Base-by-base conservation (phyloP, 2,888 invertebrate genomes). In the Lithosia quadra region DNA sequence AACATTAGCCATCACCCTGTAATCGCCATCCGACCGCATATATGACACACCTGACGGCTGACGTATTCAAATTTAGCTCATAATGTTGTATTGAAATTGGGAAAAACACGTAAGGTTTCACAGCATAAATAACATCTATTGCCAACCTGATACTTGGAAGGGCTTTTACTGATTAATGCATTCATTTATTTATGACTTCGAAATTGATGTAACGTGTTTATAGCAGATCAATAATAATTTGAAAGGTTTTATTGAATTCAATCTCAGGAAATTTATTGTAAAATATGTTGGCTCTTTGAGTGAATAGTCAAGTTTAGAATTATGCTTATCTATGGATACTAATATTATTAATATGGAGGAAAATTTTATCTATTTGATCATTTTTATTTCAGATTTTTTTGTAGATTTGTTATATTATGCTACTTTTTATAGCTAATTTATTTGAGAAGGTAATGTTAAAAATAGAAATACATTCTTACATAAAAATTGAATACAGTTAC, bases 1-100 rank as follows among this genome's bases (percentile, higher is more conserved):
- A 74, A 67, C 79, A 83, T 85, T 84, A 84, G 79, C 74, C 77
- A 63, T 71, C 74, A 70, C 71, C 73, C 68, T 76, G 82, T 82
- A 85, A 82, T 80, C 76, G 74, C 79, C 77, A 72, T 79, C 73
- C 79, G 79, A 76, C 79, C 77, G 80, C 77, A 80, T 86, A 65
- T 58, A 78, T 76, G 65, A 63, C 72, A 72, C 86, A 86, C 83
- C 83, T 85, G 87, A 75, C 75, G 76, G 76, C 82, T 82, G 84
- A 75, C 75, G 74, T 77, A 78, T 79, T 79, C 81, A 81, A 82
- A 84, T 85, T 85, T 78, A 71, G 66, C 79, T 80, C 81, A 80
- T 79, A 82, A 79, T 82, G 79, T 81, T 73, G 67, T 75, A 79
- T 81, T 73, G 77, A 79, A 80, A 74, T 74, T 76, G 76, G 72